These are phyloP conservation scores for Hippasteria phrygiana DNA, from an alignment of 53 echinoderm and acorn worm species.

Conservation along the genomic window DNA sequence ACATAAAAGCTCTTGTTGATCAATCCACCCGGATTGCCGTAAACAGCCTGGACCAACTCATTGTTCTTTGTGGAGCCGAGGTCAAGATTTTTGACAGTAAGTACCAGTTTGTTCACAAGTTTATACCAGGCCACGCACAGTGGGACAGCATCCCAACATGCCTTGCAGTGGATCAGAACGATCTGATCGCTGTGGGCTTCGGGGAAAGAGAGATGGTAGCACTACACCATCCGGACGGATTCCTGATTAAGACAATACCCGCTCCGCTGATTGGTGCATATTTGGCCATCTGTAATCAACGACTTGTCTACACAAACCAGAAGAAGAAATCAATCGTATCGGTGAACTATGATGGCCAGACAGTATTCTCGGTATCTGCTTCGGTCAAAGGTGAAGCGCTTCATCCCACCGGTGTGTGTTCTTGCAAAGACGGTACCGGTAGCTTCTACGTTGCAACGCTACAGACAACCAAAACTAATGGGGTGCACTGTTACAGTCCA, in stretches of 20 bases:
- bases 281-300: not conserved
- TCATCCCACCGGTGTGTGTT: conserved; percentile 1
- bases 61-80: not conserved
- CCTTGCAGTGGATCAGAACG: conserved; percentile 38
- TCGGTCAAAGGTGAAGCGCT: not conserved
- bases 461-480: no score
- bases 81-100: conserved; percentile 17
- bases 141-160: conserved; percentile 5
- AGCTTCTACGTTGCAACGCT: conserved; percentile 4
- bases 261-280: conserved; percentile 5
- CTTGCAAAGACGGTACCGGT: not conserved
- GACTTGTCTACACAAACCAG: conserved; percentile 32
- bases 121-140: not conserved
- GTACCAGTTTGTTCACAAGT: not conserved
- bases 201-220: not conserved
- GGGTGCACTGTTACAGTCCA: not conserved
- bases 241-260: conserved; percentile 19
- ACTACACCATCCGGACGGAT: conserved; percentile 32
- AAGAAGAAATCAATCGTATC: not conserved
- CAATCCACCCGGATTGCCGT: not conserved
- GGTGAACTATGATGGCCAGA: conserved; percentile 3
- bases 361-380: not conserved
- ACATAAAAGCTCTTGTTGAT: not conserved
- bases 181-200: conserved; percentile 33
- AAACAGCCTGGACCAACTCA: conserved; percentile 20